These are phyloP conservation scores for Dasypogon diadema DNA, from an alignment of 2,888 invertebrate genomes.

Conservation along the genomic window DNA sequence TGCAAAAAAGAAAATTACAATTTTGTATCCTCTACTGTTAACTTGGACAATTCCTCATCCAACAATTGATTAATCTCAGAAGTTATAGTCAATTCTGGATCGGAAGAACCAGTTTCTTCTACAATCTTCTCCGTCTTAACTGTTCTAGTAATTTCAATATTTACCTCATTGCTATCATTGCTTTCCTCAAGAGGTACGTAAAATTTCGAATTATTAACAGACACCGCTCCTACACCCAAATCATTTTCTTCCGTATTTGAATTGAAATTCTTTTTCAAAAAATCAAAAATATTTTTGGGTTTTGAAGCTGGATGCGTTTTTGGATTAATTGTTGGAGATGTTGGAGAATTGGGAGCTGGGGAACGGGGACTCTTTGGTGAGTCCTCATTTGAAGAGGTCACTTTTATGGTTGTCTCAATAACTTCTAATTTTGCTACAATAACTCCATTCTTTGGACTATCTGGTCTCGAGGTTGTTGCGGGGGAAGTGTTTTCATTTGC, in stretches of 20 bases:
- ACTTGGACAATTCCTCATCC: conserved; percentile 66
- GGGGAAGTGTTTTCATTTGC: neutral
- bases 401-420: conserved; percentile 66
- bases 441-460: conserved; percentile 56
- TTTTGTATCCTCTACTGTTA: conserved; percentile 60
- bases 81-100: conserved; percentile 62
- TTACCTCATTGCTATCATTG: conserved; percentile 61
- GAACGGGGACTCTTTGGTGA: conserved; percentile 61
- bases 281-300: conserved; percentile 68
- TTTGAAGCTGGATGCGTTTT: conserved; percentile 58
- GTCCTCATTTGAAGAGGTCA: conserved; percentile 62
- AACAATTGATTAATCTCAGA: conserved; percentile 63
- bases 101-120: conserved; percentile 61
- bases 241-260: conserved; percentile 58
- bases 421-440: conserved; percentile 65
- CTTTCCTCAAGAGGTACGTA: conserved; percentile 60
- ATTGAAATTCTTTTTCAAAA: conserved; percentile 67
- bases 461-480: neutral
- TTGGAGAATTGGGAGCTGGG: neutral
- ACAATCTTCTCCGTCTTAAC: conserved; percentile 65
- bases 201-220: conserved; percentile 65
- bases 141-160: conserved; percentile 65
- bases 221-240: conserved; percentile 23
- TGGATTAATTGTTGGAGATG: conserved; percentile 51
- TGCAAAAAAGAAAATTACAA: conserved; percentile 49